These are phyloP conservation scores for Pantherophis guttatus DNA, from an alignment of 2,113 vertebrate genomes.

Conservation along the genomic window DNA sequence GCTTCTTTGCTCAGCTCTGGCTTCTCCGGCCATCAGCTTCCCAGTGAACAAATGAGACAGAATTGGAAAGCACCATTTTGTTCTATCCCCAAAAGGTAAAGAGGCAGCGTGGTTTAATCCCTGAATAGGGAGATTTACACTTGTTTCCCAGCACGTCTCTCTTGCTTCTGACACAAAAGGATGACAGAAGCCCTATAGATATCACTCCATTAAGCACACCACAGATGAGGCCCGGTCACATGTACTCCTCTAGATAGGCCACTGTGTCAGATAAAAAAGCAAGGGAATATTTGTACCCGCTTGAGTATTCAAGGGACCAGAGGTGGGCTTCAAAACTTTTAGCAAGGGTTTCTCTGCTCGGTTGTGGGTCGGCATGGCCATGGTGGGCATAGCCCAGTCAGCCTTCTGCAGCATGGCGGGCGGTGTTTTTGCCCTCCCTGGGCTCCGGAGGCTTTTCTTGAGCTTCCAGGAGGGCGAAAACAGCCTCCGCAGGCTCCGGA, in stretches of 20 bases:
- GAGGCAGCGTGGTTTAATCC: neutral
- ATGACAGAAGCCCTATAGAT: neutral
- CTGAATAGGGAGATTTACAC: neutral
- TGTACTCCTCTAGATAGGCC: neutral
- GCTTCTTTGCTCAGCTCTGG: neutral
- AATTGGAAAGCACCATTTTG: neutral
- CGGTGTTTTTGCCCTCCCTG: no score
- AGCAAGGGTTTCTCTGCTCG: no score
- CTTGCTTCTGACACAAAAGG: neutral
- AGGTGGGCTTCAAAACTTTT: no score
- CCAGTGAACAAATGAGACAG: neutral
- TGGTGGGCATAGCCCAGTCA: no score
- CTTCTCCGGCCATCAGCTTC: neutral
- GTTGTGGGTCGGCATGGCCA: no score
- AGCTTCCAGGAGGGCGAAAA: no score
- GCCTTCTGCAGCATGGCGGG: no score
- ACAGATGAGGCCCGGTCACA: neutral
- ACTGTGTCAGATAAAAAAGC: neutral
- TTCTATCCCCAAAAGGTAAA: neutral
- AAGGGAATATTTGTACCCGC: neutral
- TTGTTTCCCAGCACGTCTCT: neutral
- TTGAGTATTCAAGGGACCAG: neutral
- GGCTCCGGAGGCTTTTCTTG: no score
- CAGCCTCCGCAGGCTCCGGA: no score
- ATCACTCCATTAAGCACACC: neutral